A percentile compares a stretch with the other conserved stretches of the same genome.
Conservation (phyloP, 2,888 invertebrate species). For the Galerucella pusilla region DNA sequence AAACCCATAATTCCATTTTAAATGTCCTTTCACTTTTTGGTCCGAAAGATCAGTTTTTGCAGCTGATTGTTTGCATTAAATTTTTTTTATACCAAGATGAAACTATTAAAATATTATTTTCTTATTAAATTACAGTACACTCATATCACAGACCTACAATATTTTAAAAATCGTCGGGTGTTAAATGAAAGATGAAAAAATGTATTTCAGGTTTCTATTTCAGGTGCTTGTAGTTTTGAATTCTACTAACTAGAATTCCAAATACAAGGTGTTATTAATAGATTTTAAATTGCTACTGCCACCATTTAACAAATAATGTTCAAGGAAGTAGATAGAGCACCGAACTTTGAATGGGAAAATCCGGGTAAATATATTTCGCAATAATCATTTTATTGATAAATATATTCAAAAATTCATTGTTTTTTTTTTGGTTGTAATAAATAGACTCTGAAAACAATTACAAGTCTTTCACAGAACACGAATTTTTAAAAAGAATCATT, state of each 20-base stretch:
- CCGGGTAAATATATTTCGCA: too few relatives aligned
- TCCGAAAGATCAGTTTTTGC: conserved; percentile 59
- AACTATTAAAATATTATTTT: conserved; percentile 58
- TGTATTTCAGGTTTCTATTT: background rate
- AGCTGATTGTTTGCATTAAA: conserved; percentile 59
- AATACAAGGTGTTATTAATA: background rate
- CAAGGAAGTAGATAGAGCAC: too few relatives aligned
- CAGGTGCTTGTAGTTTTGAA: too few relatives aligned
- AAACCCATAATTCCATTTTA: conserved; percentile 40
- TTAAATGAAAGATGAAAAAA: conserved; percentile 12
- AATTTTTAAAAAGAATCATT: too few relatives aligned
- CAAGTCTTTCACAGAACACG: too few relatives aligned
- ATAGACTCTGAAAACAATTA: too few relatives aligned
- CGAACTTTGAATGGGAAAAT: too few relatives aligned
- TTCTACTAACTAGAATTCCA: background rate
- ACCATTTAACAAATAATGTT: too few relatives aligned
- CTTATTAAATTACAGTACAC: conserved; percentile 62
- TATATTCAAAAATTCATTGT: too few relatives aligned
- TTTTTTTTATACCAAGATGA: conserved; percentile 49
- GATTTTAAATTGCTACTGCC: too few relatives aligned
- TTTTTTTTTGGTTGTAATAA: too few relatives aligned
- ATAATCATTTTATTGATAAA: too few relatives aligned
- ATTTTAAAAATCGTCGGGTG: conserved; percentile 53
- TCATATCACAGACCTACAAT: conserved; percentile 67
- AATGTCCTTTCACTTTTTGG: conserved; percentile 63